Evolutionary conservation across 2,113 vertebrate genomes (phyloP), one percentile per base, ranked within the genome.

Genomic region (Bolborhynchus lineola): DNA sequence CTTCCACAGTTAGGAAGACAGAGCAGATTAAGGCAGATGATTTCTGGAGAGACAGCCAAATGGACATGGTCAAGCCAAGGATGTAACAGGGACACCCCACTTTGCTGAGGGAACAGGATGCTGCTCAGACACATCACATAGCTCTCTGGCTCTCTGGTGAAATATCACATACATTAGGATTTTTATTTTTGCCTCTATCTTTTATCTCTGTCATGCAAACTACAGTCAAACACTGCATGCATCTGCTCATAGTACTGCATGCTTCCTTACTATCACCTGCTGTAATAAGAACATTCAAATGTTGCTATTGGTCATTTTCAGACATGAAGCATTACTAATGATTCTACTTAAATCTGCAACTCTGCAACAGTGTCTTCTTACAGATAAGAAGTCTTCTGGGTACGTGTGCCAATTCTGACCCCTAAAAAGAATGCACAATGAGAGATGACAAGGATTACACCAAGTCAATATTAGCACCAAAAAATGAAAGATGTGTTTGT

Each of bases 51-150:
- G 41, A 44, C 29, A 85, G 42, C 13, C 75, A 82, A 55, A 47
- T 0, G 0, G 60, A 60, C 44, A 4, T 0, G 3, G 55, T 31
- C 46, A 60, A 0, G 2, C 20, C 49, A 76, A 64, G 18, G 28
- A 74, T 11, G 3, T 8, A 50, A 59, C 39, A 62, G 3, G 11
- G 31, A 70, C 10, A 67, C 11, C 13, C 42, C 67, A 11, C n/a
- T 10, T 28, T 21, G 60, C 44, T 5, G 6, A 62, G 49, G 24
- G 46, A 67, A 60, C 28, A 39, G 71, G 68, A 72, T 31, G 49
- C 33, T 80, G 63, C 57, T 35, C 57, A 94, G 76, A 71, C 59
- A 41, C 24, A 42, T 10, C 25, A 53, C 0, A 0, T 1, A 70
- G 70, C 26, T 44, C 19, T 26, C 42, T 26, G 52, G 44, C 69